Evolutionary conservation across 2,797 vertebrate species (phyloP).

Genomic region (Sorex maritimensis): DNA sequence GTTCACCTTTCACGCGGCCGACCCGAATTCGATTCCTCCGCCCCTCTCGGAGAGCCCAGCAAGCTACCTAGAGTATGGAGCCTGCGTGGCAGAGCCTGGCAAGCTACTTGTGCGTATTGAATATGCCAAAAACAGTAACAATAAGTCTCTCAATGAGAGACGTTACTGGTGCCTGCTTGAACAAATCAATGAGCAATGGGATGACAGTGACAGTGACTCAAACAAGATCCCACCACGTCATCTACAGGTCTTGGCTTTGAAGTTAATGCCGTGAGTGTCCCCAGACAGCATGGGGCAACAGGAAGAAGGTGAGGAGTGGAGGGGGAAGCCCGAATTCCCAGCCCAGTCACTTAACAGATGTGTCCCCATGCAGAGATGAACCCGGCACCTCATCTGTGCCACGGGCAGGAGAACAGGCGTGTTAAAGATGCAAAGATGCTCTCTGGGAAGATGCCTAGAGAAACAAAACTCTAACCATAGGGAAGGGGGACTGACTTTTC

Average conservation of each 20-base stretch:
- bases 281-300: background rate
- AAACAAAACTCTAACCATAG: conserved; percentile 16
- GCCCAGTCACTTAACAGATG: background rate
- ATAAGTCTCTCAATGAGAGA: no score
- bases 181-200: no score
- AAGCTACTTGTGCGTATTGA: no score
- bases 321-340: background rate
- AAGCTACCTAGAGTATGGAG: no score
- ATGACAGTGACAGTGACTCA: no score
- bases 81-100: no score
- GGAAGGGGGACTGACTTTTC: background rate
- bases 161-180: no score
- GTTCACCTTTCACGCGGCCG: no score
- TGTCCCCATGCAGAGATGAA: background rate
- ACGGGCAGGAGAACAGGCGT: background rate
- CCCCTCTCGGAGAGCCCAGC: no score
- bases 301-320: background rate
- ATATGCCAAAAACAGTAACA: no score
- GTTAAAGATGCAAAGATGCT: conserved; percentile 15
- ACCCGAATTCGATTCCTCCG: no score
- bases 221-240: background rate
- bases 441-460: conserved; percentile 18
- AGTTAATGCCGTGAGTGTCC: background rate
- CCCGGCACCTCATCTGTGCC: background rate
- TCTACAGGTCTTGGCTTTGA: conserved; percentile 43